Percentiles rank a stretch among this genome's conserved stretches.
Evolutionary conservation across 2,797 vertebrate genomes (phyloP).

Genomic region (Vultur gryphus): DNA sequence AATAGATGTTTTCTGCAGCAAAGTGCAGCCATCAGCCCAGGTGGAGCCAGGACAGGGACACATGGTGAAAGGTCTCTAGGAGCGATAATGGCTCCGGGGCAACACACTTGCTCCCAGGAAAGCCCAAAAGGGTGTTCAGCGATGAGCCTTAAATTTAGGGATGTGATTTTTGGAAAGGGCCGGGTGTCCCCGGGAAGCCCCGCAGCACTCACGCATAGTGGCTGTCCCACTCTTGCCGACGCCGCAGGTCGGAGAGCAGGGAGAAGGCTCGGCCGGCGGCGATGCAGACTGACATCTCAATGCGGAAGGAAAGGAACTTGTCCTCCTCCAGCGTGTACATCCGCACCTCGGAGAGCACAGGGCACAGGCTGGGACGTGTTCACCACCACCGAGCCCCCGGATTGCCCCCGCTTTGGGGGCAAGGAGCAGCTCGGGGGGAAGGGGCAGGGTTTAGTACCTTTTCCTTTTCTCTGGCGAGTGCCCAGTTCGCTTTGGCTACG

Average conservation of each 20-base stretch:
- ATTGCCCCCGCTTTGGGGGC: accelerated
- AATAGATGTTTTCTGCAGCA: not conserved
- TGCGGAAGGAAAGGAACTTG: slow-evolving; percentile 88
- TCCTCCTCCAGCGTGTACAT: slow-evolving; percentile 93
- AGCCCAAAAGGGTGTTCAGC: not conserved
- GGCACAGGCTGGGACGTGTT: not conserved
- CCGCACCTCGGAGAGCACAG: slow-evolving; percentile 75
- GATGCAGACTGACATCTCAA: slow-evolving; percentile 83
- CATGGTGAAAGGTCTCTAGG: accelerated
- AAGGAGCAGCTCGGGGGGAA: accelerated
- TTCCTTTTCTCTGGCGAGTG: slow-evolving; percentile 84
- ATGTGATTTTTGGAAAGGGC: not conserved
- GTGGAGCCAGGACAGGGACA: accelerated
- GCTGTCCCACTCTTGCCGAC: slow-evolving; percentile 88
- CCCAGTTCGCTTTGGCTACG: slow-evolving; percentile 87
- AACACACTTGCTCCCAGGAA: not conserved
- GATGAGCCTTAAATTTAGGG: accelerated
- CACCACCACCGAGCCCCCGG: accelerated
- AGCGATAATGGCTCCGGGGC: not conserved
- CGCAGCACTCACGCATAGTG: slow-evolving; percentile 84
- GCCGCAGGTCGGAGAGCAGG: slow-evolving; percentile 87
- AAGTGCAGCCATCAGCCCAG: not conserved
- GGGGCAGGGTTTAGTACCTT: slow-evolving; percentile 76
- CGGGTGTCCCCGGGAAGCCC: accelerated
- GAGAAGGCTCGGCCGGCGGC: slow-evolving; percentile 81